These are phyloP conservation scores for Apantesis nais DNA, from an alignment of 2,888 invertebrate genomes.

Conservation along the genomic window DNA sequence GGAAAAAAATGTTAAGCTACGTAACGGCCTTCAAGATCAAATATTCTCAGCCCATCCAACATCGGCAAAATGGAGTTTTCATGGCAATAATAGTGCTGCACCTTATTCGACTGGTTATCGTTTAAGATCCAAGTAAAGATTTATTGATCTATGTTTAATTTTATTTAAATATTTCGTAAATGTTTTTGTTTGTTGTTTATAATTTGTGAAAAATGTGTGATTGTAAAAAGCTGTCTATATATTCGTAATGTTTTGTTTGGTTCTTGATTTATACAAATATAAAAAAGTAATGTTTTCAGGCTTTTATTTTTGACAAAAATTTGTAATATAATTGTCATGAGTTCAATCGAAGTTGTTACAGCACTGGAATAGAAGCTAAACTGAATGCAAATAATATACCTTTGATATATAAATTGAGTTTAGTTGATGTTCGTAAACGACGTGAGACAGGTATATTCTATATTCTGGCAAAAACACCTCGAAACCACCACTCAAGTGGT, in stretches of 20 bases:
- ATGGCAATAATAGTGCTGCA: constrained; percentile 53
- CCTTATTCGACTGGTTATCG: constrained; percentile 40
- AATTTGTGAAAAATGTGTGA: constrained; percentile 9
- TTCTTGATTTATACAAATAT: constrained; percentile 1
- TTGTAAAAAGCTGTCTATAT: background rate
- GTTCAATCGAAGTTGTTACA: no score
- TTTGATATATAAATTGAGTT: no score
- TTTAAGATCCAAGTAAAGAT: constrained; percentile 16
- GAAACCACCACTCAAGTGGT: no score
- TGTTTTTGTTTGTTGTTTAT: constrained; percentile 5
- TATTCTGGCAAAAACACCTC: no score
- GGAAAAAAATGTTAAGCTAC: constrained; percentile 42
- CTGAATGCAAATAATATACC: no score
- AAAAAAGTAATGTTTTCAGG: background rate
- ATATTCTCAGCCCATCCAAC: constrained; percentile 66
- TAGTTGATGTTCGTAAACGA: no score
- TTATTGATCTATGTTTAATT: background rate
- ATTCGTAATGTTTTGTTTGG: constrained; percentile 5
- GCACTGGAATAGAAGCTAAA: no score
- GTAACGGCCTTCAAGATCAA: constrained; percentile 79
- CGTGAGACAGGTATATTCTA: no score
- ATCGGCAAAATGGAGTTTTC: constrained; percentile 75
- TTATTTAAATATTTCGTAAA: background rate
- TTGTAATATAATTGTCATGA: no score
- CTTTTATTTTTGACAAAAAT: no score